Percentiles rank a stretch among this genome's conserved stretches.
Conservation (phyloP, 2,888 invertebrate species). For the Spatulosminthurus flaviceps region DNA sequence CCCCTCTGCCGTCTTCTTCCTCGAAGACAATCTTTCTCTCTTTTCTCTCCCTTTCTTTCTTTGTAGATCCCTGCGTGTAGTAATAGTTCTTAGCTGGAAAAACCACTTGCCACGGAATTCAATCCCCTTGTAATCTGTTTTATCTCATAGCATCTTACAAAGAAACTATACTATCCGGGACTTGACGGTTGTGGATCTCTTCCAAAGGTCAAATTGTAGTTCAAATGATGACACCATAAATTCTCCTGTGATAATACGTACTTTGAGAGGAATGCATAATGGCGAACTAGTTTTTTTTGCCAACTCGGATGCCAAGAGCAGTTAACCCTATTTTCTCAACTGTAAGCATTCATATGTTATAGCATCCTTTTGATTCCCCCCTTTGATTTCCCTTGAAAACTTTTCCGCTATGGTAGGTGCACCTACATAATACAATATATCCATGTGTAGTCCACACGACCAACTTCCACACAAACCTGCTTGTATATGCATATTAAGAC, state of each 20-base stretch:
- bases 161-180: neutral
- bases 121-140: slow-evolving; percentile 24
- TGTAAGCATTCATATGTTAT: slow-evolving; percentile 34
- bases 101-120: slow-evolving; percentile 21
- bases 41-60: neutral
- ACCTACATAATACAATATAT: neutral
- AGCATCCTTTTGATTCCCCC: slow-evolving; percentile 15
- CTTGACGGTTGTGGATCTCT: slow-evolving; percentile 27
- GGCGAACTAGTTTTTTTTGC: slow-evolving; percentile 24
- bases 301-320: slow-evolving; percentile 26
- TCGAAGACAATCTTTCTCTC: neutral
- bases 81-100: neutral
- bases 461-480: too few species aligned
- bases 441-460: neutral
- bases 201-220: slow-evolving; percentile 34
- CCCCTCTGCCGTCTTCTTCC: neutral
- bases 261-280: slow-evolving; percentile 20
- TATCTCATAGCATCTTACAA: slow-evolving; percentile 14
- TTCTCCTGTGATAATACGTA: slow-evolving; percentile 19
- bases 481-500: too few species aligned
- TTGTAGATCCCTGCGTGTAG: neutral
- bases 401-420: neutral
- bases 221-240: slow-evolving; percentile 32
- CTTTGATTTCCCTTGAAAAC: slow-evolving; percentile 1
- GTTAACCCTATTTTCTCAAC: slow-evolving; percentile 34